Percentiles rank a stretch among this genome's conserved stretches.
These are phyloP conservation scores for Nematopogon swammerdamellus DNA, from an alignment of 2,888 invertebrate species.

Conservation along the genomic window DNA sequence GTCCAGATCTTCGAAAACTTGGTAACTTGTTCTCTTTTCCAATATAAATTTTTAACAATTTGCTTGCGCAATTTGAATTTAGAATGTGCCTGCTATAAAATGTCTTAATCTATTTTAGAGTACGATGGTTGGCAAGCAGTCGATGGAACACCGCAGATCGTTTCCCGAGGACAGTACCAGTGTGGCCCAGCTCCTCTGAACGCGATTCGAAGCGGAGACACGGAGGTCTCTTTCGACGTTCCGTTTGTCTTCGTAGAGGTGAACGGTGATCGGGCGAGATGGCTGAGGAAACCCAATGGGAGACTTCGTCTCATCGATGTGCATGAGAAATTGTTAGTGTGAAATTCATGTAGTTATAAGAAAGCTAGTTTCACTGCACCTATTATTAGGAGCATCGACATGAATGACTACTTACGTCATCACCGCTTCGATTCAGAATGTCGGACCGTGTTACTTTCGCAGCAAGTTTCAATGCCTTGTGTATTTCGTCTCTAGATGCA, in stretches of 20 bases:
- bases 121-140: constrained; percentile 75
- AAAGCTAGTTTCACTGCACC: too few species aligned
- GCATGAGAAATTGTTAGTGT: not conserved
- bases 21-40: not conserved
- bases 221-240: not conserved
- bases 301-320: not conserved
- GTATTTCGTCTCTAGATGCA: too few species aligned
- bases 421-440: too few species aligned
- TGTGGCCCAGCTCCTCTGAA: constrained; percentile 66
- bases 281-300: not conserved
- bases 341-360: too few species aligned
- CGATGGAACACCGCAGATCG: constrained; percentile 50
- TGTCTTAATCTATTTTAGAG: constrained; percentile 21
- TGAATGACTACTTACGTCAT: too few species aligned
- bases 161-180: constrained; percentile 30
- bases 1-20: constrained; percentile 51
- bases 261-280: not conserved
- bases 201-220: constrained; percentile 39
- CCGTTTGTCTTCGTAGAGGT: not conserved
- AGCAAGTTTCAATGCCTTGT: too few species aligned
- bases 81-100: too few species aligned
- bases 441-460: too few species aligned
- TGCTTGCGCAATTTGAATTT: too few species aligned
- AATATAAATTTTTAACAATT: too few species aligned
- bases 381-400: too few species aligned